Percentiles rank a stretch among this genome's conserved stretches.
Conservation (phyloP, 2,888 invertebrate species). For the Onthophagus sagittarius region DNA sequence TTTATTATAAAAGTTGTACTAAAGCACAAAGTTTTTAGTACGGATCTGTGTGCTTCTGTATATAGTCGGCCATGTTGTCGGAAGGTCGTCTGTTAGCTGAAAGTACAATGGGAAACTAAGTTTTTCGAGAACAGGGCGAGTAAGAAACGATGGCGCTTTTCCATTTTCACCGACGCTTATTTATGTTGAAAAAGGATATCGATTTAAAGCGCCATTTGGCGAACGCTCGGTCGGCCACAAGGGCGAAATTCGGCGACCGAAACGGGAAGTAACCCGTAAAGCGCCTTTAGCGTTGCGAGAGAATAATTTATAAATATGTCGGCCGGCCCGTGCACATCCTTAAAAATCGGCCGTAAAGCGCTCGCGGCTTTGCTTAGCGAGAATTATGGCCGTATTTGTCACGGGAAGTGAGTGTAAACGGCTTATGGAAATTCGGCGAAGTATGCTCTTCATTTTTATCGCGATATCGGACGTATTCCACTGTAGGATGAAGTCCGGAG, state of each 20-base stretch:
- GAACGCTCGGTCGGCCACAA: background rate
- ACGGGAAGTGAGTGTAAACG: background rate
- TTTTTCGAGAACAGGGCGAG: background rate
- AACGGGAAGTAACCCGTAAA: background rate
- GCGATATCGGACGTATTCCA: slow-evolving; percentile 12
- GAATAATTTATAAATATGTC: slow-evolving; percentile 13
- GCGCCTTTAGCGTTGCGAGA: background rate
- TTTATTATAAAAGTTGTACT: background rate
- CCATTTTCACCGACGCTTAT: background rate
- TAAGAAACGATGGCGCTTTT: background rate
- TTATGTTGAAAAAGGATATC: background rate
- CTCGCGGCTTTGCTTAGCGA: slow-evolving; percentile 1
- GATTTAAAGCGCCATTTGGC: background rate
- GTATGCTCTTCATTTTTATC: background rate
- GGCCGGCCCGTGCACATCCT: slow-evolving; percentile 1
- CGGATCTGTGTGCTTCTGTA: background rate
- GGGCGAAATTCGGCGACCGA: background rate
- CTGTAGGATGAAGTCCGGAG: slow-evolving; percentile 3
- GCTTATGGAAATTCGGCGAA: background rate
- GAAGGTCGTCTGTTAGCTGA: background rate
- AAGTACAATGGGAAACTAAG: background rate
- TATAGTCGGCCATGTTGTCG: background rate
- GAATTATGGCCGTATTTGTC: slow-evolving; percentile 3
- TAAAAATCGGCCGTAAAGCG: slow-evolving; percentile 2
- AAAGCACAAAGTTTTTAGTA: background rate